phyloP scores from a whole-genome alignment of 2,888 invertebrate species.

The Minunthozetes semirufus region DNA sequence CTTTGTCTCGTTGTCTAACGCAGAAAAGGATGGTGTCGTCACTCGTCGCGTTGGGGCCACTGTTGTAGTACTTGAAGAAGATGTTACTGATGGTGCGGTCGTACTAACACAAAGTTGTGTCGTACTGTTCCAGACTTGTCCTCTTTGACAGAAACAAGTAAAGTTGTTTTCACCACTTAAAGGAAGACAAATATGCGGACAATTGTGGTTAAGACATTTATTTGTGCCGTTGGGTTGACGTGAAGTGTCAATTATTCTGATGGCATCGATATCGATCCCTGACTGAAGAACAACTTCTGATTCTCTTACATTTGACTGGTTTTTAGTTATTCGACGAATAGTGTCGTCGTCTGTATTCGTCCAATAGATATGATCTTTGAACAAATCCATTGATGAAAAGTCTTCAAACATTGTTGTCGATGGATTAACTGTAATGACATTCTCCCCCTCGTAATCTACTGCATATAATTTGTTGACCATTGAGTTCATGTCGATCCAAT shows the following conservation, averaged over 20 bases:
- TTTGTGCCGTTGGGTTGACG: not conserved
- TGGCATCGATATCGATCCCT: not conserved
- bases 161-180: not conserved
- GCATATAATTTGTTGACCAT: not conserved
- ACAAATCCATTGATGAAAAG: not conserved
- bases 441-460: not conserved
- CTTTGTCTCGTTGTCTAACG: not conserved
- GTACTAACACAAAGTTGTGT: not conserved
- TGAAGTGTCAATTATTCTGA: not conserved
- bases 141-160: not conserved
- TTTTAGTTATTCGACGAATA: not conserved
- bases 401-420: not conserved
- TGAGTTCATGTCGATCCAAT: conserved; percentile 5
- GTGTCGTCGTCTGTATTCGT: not conserved
- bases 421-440: not conserved
- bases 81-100: not conserved
- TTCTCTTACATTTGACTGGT: not conserved
- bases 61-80: not conserved
- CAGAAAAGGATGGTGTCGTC: no score
- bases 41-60: not conserved
- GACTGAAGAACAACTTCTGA: not conserved
- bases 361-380: not conserved
- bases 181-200: not conserved
- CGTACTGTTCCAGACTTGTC: not conserved
- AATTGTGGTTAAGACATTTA: not conserved